A percentile compares a stretch with the other conserved stretches of the same genome.
Evolutionary conservation across 2,113 vertebrate genomes (phyloP).

Genomic region (Colius striatus): DNA sequence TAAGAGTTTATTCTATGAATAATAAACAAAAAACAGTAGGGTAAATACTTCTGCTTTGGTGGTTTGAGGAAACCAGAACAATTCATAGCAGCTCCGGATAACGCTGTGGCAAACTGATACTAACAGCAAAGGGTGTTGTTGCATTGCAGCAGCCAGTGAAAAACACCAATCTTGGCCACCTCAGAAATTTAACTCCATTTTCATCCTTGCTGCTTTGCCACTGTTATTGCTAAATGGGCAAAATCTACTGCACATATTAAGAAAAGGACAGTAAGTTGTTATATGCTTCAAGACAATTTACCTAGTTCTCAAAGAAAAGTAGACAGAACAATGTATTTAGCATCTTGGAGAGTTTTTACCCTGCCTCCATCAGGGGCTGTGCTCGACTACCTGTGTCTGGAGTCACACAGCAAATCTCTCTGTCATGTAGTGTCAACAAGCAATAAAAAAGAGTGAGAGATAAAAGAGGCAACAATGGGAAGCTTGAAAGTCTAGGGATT

Average conservation of each 20-base stretch:
- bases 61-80: conserved; percentile 16
- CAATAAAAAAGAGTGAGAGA: not conserved
- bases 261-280: not conserved
- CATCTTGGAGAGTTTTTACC: not conserved
- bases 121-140: not conserved
- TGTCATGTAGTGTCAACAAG: accelerated
- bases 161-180: not conserved
- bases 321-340: accelerated
- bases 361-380: not conserved
- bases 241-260: not conserved
- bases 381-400: not conserved
- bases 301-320: not conserved
- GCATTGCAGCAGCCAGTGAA: not conserved
- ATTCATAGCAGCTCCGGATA: not conserved
- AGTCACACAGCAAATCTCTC: not conserved
- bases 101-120: not conserved
- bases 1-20: not conserved
- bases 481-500: not conserved
- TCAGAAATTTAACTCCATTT: not conserved
- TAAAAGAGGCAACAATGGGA: not conserved
- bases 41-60: not conserved
- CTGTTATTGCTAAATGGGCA: not conserved
- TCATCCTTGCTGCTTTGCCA: not conserved
- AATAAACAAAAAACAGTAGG: conserved; percentile 7
- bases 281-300: not conserved